Evolutionary conservation across 2,797 vertebrate genomes (phyloP).

Genomic region (Apogon hyalosoma): DNA sequence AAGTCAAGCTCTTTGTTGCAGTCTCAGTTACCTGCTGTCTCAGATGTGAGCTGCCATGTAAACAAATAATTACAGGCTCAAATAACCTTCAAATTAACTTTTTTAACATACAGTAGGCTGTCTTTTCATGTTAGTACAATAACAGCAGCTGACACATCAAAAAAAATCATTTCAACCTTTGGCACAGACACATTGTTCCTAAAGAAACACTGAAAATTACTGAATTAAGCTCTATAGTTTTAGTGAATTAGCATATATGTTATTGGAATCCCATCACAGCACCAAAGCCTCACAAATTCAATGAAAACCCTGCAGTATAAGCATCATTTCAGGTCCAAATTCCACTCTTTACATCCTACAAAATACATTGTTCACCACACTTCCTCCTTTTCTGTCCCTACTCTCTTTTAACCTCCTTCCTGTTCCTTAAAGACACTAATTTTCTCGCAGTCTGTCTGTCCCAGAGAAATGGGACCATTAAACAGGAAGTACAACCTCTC

Average conservation of each 20-base stretch:
- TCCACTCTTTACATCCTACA: background rate
- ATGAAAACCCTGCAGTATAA: background rate
- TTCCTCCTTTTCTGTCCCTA: slow-evolving; percentile 28
- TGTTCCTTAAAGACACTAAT: slow-evolving; percentile 25
- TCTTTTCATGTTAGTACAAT: background rate
- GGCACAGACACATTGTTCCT: background rate
- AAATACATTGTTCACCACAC: background rate
- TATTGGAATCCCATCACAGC: too few species aligned
- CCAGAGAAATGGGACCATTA: slow-evolving; percentile 45
- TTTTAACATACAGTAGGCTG: slow-evolving; percentile 1
- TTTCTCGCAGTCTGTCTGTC: slow-evolving; percentile 40
- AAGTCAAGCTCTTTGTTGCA: slow-evolving; percentile 5
- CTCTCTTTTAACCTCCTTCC: slow-evolving; percentile 25
- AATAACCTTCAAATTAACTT: slow-evolving; percentile 22
- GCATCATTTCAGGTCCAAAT: slow-evolving; percentile 1
- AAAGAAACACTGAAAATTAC: background rate
- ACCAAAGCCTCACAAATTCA: too few species aligned
- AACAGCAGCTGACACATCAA: background rate
- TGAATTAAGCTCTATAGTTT: background rate
- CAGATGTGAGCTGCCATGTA: slow-evolving; percentile 39
- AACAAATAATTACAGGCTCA: slow-evolving; percentile 54
- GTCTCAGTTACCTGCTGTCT: slow-evolving; percentile 15
- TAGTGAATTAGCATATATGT: background rate
- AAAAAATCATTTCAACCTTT: background rate
- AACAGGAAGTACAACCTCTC: slow-evolving; percentile 49